Conservation (phyloP, 2,113 vertebrate species). For the Sigmodon hispidus region DNA sequence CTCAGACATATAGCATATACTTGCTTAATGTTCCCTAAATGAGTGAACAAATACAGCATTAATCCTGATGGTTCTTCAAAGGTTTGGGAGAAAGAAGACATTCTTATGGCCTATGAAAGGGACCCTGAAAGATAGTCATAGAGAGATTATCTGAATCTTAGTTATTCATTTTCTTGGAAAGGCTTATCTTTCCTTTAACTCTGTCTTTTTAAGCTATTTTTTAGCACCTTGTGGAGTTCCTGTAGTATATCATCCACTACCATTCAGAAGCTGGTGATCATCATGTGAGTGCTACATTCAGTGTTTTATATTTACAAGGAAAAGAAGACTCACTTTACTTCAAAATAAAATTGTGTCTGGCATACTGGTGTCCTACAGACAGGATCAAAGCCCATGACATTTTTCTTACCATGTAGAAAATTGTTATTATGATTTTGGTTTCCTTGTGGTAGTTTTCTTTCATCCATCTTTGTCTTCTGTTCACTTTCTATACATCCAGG, state of each 20-base stretch:
- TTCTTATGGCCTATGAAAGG: neutral
- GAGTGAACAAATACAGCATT: neutral
- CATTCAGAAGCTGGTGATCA: neutral
- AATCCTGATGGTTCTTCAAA: neutral
- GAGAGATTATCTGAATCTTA: too few relatives aligned
- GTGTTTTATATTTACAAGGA: neutral
- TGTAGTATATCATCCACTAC: rapidly evolving
- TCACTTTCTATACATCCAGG: neutral
- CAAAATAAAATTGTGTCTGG: neutral
- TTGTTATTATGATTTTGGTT: neutral
- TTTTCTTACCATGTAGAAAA: neutral
- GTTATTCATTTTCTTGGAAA: neutral
- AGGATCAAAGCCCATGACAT: neutral
- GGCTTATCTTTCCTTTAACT: neutral
- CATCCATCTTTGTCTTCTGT: neutral
- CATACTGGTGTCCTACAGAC: neutral
- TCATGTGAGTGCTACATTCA: neutral
- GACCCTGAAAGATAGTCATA: too few relatives aligned
- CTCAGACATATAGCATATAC: neutral
- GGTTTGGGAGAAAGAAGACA: neutral
- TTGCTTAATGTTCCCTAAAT: neutral
- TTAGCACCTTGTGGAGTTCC: neutral
- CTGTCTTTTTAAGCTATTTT: neutral
- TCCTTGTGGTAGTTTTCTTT: neutral
- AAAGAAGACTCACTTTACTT: neutral